These are phyloP conservation scores for Echinometra lucunter DNA, from an alignment of 53 echinoderm and acorn worm species.

Conservation along the genomic window DNA sequence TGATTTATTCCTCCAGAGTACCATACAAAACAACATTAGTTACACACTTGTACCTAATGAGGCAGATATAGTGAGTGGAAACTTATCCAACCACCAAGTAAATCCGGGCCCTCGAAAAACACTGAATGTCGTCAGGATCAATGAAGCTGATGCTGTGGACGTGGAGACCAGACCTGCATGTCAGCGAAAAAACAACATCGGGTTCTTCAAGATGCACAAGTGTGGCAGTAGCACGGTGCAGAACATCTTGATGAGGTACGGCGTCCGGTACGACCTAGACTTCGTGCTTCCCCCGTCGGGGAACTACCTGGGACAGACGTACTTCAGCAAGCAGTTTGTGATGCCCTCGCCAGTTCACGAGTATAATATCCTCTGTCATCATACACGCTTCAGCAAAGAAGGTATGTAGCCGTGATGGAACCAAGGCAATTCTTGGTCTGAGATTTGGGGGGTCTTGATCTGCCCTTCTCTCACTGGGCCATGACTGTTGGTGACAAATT, in stretches of 20 bases:
- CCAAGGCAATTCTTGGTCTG: no score
- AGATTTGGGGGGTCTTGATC: no score
- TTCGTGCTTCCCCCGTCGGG: slow-evolving; percentile 89
- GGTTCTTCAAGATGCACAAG: slow-evolving; percentile 96
- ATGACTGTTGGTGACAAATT: no score
- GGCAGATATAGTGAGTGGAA: not conserved
- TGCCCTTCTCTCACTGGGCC: no score
- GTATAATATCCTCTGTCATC: slow-evolving; percentile 86
- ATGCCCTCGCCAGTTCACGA: slow-evolving; percentile 76
- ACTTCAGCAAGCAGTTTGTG: slow-evolving; percentile 71
- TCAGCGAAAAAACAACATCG: slow-evolving; percentile 64
- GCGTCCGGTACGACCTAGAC: slow-evolving; percentile 79
- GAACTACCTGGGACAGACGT: slow-evolving; percentile 83
- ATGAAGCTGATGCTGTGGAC: not conserved
- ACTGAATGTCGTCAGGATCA: not conserved
- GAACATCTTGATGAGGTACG: slow-evolving; percentile 93
- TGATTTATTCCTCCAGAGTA: not conserved
- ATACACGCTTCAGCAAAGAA: slow-evolving; percentile 82
- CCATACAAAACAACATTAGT: not conserved
- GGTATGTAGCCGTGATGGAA: no score
- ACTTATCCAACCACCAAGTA: not conserved
- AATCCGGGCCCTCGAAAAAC: not conserved
- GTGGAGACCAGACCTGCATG: not conserved
- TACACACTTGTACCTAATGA: no score
- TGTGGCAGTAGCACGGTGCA: slow-evolving; percentile 94